Conservation (phyloP, 2,113 vertebrate genomes). For the Sorex araneus region DNA sequence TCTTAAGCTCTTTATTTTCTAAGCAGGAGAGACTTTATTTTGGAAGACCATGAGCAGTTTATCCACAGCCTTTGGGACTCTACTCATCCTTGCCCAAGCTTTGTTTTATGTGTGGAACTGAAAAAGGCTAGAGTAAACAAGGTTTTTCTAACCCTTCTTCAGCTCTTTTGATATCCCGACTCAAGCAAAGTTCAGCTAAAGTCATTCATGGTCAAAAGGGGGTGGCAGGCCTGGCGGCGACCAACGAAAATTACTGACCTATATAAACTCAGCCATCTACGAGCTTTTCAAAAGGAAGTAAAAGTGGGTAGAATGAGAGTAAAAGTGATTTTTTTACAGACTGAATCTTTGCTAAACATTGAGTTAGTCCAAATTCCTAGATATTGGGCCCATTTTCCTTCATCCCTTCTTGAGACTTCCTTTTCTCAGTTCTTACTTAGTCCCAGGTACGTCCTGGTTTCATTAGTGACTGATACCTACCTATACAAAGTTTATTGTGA, state of each 20-base stretch:
- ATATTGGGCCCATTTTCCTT: not conserved
- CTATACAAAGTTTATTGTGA: not conserved
- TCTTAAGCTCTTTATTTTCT: slow-evolving; percentile 48
- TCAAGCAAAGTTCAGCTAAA: not conserved
- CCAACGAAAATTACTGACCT: not conserved
- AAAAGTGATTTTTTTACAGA: not conserved
- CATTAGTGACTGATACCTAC: no score
- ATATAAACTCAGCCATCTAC: not conserved
- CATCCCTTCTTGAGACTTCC: no score
- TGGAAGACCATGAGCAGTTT: not conserved
- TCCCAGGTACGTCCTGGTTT: no score
- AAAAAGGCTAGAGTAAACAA: not conserved
- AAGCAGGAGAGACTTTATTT: not conserved
- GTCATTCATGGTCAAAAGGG: not conserved
- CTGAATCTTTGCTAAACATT: slow-evolving; percentile 17
- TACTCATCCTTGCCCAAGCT: not conserved
- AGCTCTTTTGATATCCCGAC: not conserved
- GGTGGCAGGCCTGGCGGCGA: not conserved
- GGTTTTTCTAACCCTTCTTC: not conserved
- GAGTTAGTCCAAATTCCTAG: slow-evolving; percentile 27
- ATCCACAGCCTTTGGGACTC: not conserved
- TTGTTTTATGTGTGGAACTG: not conserved
- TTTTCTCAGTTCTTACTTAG: no score
- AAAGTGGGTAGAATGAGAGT: not conserved
- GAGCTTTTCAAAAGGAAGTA: not conserved